Evolutionary conservation across 2,113 vertebrate genomes (phyloP).

Genomic region (Neofelis nebulosa): DNA sequence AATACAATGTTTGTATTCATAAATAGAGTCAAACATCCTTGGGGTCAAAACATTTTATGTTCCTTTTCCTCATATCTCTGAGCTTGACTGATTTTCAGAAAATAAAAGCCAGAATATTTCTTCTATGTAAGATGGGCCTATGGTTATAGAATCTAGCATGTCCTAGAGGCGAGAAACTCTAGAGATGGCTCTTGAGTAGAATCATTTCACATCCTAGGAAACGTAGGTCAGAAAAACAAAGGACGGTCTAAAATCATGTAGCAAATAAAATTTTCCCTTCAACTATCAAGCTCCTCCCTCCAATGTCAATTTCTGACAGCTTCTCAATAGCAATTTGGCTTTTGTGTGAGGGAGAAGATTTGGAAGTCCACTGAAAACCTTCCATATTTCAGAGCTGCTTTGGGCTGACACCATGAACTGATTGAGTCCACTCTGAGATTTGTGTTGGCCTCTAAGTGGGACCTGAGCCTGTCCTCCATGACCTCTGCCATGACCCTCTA

Average conservation of each 20-base stretch:
- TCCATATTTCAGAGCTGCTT: background rate
- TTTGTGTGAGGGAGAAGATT: background rate
- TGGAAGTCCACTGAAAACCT: background rate
- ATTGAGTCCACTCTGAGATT: background rate
- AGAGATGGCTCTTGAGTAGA: background rate
- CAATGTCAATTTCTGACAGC: background rate
- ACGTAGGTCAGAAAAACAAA: background rate
- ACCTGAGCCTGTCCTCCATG: background rate
- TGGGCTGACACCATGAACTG: background rate
- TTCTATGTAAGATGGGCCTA: background rate
- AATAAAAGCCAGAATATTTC: background rate
- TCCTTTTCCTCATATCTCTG: background rate
- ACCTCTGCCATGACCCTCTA: background rate
- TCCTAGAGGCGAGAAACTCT: background rate
- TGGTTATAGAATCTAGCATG: background rate
- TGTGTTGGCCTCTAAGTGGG: background rate
- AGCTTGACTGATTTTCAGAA: constrained; percentile 7
- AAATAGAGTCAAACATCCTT: background rate
- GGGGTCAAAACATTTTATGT: background rate
- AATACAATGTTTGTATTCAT: background rate
- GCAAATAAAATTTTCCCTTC: background rate
- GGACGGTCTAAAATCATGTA: background rate
- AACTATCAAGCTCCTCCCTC: background rate
- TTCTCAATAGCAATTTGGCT: background rate
- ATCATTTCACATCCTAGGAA: background rate